Evolutionary conservation across 1,140 invertebrate genomes (phyloP), one percentile per base, ranked within the genome.

Genomic region (Euura lappo): DNA sequence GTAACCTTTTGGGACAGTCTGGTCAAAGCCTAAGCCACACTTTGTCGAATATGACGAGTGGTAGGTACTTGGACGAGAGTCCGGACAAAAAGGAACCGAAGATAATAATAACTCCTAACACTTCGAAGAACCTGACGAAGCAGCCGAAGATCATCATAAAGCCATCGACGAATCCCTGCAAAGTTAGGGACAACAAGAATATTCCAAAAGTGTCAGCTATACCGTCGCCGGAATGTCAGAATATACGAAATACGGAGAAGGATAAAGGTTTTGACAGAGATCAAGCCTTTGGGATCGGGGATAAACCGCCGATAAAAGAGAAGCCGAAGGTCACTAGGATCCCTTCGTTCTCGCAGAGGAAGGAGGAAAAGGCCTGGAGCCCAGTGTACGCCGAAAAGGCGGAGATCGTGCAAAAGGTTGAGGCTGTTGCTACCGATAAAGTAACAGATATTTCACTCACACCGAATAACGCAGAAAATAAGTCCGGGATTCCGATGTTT

Each of bases 101-200:
- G 28, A 82, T 85, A 72, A 75, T 83, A 69, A 82, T 79, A 45
- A 72, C 76, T 11, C 65, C 75, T 28, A 78, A 75, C 11, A 72
- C 68, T 68, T 44, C 65, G 11, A 70, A 67, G 13, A 28, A 51
- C 11, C 7, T 70, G 60, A 45, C 64, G 5, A 85, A 86, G 68
- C 86, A 87, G 65, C 88, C 88, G 0, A 88, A 85, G 72, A 88
- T 89, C 45, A 89, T 89, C 44, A 89, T 89, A 46, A 88, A 88
- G 72, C 88, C 88, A 3, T 88, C 84, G 4, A 81, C 83, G 10
- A 83, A 80, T 71, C 75, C 82, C 13, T 78, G 80, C 71, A 82
- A 81, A 65, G 80, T 71, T 68, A 79, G 83, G 64, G 80, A 83
- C 72, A 80, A 84, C 45, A 83, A 84, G 70, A 83, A 85, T 71